Conservation (phyloP, 1,140 invertebrate genomes). For the Hydropsyche tenuis region DNA sequence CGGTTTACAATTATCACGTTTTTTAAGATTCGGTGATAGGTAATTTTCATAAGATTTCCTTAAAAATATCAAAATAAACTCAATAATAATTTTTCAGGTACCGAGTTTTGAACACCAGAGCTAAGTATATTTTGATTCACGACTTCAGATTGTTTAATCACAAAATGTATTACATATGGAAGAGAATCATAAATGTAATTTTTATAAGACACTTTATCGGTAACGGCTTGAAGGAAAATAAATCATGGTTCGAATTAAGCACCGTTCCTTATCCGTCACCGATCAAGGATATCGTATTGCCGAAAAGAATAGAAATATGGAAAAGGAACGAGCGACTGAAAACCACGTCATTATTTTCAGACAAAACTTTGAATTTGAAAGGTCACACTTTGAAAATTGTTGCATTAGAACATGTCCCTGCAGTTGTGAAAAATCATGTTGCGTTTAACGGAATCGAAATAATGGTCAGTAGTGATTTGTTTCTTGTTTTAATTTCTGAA, state of each 20-base stretch:
- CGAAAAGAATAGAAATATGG: constrained; percentile 70
- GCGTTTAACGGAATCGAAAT: constrained; percentile 67
- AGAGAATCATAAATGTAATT: constrained; percentile 75
- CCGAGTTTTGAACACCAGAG: constrained; percentile 71
- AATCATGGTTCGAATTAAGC: constrained; percentile 70
- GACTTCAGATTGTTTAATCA: constrained; percentile 70
- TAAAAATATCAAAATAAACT: constrained; percentile 1
- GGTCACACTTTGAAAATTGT: constrained; percentile 66
- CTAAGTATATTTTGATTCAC: constrained; percentile 72
- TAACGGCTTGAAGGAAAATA: constrained; percentile 45
- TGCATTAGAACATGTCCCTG: constrained; percentile 74
- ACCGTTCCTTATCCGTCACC: constrained; percentile 74
- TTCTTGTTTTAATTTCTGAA: constrained; percentile 5
- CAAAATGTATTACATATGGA: constrained; percentile 78
- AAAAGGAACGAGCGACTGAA: constrained; percentile 65
- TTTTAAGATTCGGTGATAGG: constrained; percentile 74
- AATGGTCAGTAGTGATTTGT: constrained; percentile 62
- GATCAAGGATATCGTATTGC: constrained; percentile 61
- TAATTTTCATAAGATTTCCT: constrained; percentile 53
- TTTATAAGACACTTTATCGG: constrained; percentile 69
- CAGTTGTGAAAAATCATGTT: constrained; percentile 61
- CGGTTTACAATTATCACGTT: constrained; percentile 68
- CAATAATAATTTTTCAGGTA: constrained; percentile 58
- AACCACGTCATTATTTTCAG: constrained; percentile 62
- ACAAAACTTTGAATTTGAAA: constrained; percentile 68